phyloP scores from a whole-genome alignment of 2,113 vertebrate genomes.

The Ameiurus melas region DNA sequence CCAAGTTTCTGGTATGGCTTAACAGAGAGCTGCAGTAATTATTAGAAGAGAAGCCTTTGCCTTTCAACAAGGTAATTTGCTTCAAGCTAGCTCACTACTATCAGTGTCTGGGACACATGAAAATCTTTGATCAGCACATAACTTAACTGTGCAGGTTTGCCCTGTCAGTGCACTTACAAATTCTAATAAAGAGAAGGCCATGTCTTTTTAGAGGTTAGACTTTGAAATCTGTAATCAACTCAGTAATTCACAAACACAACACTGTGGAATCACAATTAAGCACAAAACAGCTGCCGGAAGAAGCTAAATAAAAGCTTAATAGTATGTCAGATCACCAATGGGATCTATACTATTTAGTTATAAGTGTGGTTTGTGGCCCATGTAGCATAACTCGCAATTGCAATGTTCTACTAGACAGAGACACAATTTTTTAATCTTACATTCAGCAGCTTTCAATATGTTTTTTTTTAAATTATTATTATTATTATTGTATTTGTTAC shows the following conservation, averaged over 20 bases:
- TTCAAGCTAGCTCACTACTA: not conserved
- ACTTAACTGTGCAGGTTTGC: not conserved
- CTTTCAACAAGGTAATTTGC: not conserved
- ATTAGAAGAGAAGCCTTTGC: not conserved
- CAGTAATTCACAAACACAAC: not conserved
- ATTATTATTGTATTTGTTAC: not conserved
- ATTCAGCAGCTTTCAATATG: not conserved
- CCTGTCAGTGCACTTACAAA: not conserved
- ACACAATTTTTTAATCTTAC: not conserved
- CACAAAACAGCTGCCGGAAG: not conserved
- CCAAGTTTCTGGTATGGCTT: not conserved
- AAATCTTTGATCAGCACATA: not conserved
- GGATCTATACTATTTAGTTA: not conserved
- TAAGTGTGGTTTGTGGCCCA: not conserved
- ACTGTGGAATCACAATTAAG: not conserved
- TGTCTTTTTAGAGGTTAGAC: not conserved
- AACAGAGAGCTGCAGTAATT: not conserved
- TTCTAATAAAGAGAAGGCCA: not conserved
- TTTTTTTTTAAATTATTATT: no score
- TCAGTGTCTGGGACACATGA: not conserved
- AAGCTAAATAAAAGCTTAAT: not conserved
- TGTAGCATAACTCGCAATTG: not conserved
- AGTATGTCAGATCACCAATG: not conserved
- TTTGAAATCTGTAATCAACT: not conserved
- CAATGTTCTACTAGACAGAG: not conserved